Percentiles rank a stretch among this genome's conserved stretches.
These are phyloP conservation scores for Euleptes europaea DNA, from an alignment of 2,113 vertebrate species.

Conservation along the genomic window DNA sequence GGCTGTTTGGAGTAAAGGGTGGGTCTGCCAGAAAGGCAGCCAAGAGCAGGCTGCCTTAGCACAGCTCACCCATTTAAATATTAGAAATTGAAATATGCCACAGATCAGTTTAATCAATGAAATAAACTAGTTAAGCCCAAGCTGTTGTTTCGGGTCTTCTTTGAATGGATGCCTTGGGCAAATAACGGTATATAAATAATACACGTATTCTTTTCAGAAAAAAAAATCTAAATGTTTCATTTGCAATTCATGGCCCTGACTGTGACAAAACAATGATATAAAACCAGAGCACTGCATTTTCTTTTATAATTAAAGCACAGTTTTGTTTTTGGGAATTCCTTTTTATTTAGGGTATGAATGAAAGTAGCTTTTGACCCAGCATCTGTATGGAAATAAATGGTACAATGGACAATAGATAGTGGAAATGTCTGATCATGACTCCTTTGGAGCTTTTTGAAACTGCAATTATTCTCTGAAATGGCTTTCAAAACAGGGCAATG, in stretches of 20 bases:
- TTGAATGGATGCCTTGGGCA: too few relatives aligned
- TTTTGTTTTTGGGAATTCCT: neutral
- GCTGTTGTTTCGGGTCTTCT: too few relatives aligned
- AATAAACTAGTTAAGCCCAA: too few relatives aligned
- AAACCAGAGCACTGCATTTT: neutral
- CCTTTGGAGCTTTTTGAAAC: constrained; percentile 13
- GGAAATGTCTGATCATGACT: neutral
- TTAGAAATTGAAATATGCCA: too few relatives aligned
- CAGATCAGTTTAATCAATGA: too few relatives aligned
- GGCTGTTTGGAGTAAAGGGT: too few relatives aligned
- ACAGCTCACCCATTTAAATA: too few relatives aligned
- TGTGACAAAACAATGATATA: too few relatives aligned
- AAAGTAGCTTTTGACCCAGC: neutral
- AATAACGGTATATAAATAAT: neutral
- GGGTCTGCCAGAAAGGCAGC: too few relatives aligned
- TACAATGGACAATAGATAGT: neutral
- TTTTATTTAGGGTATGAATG: neutral
- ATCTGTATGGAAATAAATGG: neutral
- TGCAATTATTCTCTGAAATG: constrained; percentile 6
- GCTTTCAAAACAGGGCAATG: neutral
- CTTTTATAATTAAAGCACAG: neutral
- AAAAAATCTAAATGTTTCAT: neutral
- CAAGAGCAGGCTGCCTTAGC: too few relatives aligned
- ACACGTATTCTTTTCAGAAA: neutral
- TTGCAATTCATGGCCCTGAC: too few relatives aligned